A percentile compares a stretch with the other conserved stretches of the same genome.
phyloP scores from a whole-genome alignment of 2,888 invertebrate species.

The Spisula solida region DNA sequence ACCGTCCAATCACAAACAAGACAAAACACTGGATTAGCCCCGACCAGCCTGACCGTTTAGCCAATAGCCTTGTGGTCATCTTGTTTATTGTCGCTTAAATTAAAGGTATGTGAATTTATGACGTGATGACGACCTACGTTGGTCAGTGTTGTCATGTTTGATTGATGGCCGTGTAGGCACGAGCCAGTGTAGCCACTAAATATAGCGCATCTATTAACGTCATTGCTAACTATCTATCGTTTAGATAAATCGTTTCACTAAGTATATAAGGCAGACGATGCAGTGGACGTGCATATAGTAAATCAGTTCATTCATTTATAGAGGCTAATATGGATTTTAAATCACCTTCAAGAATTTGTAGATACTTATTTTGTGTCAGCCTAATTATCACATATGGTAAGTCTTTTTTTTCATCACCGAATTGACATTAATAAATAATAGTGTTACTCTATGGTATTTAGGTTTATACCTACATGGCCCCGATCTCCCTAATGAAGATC shows the following conservation, averaged over 20 bases:
- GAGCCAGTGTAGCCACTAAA: not conserved
- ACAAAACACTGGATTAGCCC: not conserved
- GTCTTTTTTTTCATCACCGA: not conserved
- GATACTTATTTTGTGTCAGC: not conserved
- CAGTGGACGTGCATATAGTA: not conserved
- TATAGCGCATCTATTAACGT: not conserved
- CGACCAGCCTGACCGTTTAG: not conserved
- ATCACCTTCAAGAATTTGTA: not conserved
- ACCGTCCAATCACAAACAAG: not conserved
- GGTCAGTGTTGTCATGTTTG: not conserved
- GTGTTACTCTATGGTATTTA: too few species aligned
- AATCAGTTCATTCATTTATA: not conserved
- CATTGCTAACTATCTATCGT: not conserved
- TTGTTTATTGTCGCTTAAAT: not conserved
- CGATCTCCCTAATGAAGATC: too few species aligned
- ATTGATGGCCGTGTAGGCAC: not conserved
- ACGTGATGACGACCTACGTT: not conserved
- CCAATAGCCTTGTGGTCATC: not conserved
- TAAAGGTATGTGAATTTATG: constrained; percentile 15
- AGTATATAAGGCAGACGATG: not conserved
- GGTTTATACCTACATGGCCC: too few species aligned
- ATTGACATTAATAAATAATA: too few species aligned
- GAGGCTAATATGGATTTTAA: not conserved
- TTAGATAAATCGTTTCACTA: not conserved
- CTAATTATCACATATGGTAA: not conserved